A percentile compares a stretch with the other conserved stretches of the same genome.
Evolutionary conservation across 2,113 vertebrate species (phyloP).

Genomic region (Tychaedon coryphoeus): DNA sequence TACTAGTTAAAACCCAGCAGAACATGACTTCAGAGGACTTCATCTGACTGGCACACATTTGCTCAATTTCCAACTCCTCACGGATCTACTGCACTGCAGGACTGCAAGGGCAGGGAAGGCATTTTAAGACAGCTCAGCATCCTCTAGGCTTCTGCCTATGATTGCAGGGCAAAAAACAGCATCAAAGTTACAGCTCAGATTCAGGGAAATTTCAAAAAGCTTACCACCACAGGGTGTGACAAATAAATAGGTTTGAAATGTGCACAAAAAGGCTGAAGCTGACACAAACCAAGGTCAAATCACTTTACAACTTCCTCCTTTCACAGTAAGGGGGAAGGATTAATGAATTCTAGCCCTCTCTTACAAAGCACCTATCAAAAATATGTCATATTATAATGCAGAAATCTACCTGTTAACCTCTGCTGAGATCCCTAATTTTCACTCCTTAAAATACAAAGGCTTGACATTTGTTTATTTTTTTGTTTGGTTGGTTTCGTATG

Average conservation of each 20-base stretch:
- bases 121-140: not conserved
- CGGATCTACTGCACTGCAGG: not conserved
- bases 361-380: not conserved
- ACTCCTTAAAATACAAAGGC: not conserved
- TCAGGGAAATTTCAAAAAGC: not conserved
- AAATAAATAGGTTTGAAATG: not conserved
- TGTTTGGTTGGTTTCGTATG: not conserved
- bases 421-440: not conserved
- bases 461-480: not conserved
- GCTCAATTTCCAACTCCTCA: rapidly evolving
- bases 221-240: not conserved
- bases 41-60: not conserved
- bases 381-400: not conserved
- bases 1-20: not conserved
- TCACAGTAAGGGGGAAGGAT: not conserved
- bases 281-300: not conserved
- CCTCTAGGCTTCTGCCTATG: not conserved
- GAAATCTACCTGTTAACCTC: not conserved
- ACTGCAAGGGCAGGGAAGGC: not conserved
- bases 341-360: not conserved
- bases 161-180: not conserved
- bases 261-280: not conserved
- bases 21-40: rapidly evolving
- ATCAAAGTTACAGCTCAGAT: not conserved
- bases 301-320: not conserved